phyloP scores from a whole-genome alignment of 2,113 vertebrate species.

The Cariama cristata region DNA sequence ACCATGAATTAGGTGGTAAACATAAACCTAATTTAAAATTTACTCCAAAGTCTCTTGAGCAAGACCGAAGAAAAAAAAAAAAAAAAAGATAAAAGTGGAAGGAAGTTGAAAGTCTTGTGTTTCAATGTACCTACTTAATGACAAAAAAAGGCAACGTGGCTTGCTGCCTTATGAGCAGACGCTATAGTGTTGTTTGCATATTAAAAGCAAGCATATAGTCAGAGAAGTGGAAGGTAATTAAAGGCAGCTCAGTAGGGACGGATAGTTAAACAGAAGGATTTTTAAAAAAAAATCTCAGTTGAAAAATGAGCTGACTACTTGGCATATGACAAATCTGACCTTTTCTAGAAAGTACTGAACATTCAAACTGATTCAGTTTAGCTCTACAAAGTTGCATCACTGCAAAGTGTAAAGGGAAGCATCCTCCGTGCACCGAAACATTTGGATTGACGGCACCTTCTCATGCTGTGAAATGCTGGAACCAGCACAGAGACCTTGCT shows the following conservation, averaged over 20 bases:
- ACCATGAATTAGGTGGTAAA: background rate
- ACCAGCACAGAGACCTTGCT: background rate
- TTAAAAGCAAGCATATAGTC: background rate
- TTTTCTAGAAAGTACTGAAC: background rate
- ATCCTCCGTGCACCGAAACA: background rate
- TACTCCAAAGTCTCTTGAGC: background rate
- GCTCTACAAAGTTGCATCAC: background rate
- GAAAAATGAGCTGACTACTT: background rate
- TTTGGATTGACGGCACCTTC: background rate
- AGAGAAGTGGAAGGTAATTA: background rate
- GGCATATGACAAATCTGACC: background rate
- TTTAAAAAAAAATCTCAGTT: background rate
- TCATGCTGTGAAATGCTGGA: background rate
- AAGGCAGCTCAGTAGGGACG: background rate
- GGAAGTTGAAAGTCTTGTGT: background rate
- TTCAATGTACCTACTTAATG: background rate
- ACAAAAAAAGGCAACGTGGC: background rate
- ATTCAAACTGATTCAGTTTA: background rate
- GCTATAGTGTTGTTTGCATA: background rate
- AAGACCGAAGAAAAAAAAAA: background rate
- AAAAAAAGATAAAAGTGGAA: background rate
- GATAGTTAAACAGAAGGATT: background rate
- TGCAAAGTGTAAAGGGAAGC: background rate
- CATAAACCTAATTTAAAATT: background rate
- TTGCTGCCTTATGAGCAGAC: background rate